Evolutionary conservation across 2,113 vertebrate genomes (phyloP).

Genomic region (Hepsetus odoe): DNA sequence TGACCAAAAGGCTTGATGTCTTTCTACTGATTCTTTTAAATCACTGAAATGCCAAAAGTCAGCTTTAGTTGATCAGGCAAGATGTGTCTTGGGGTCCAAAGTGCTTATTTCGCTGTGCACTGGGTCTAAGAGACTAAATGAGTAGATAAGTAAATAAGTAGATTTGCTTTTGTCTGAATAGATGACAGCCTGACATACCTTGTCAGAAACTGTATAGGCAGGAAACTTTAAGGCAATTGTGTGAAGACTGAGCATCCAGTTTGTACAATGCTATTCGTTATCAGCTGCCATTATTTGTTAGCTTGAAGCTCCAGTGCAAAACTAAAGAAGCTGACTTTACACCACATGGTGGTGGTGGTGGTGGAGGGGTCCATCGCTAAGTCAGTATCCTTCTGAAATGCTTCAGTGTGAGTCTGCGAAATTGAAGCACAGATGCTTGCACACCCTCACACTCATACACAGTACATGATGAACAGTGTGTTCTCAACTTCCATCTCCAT

Average conservation of each 20-base stretch:
- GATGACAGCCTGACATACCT: too few species aligned
- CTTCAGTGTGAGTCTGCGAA: background rate
- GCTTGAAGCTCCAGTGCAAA: background rate
- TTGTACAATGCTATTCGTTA: background rate
- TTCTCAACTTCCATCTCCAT: background rate
- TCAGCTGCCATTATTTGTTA: background rate
- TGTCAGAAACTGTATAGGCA: too few species aligned
- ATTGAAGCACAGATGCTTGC: background rate
- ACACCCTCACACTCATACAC: background rate
- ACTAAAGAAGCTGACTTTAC: background rate
- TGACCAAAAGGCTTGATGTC: too few species aligned
- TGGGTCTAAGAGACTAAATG: too few species aligned
- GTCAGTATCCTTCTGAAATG: background rate
- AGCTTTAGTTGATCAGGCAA: too few species aligned
- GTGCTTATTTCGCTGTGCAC: too few species aligned
- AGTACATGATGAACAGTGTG: background rate
- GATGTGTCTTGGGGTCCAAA: too few species aligned
- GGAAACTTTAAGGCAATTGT: background rate
- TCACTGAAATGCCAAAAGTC: too few species aligned
- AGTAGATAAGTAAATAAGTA: too few species aligned
- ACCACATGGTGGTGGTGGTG: background rate
- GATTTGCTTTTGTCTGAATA: too few species aligned
- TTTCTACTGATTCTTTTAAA: too few species aligned
- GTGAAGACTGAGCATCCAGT: background rate
- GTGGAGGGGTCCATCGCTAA: background rate